A percentile compares a stretch with the other conserved stretches of the same genome.
Evolutionary conservation across 1,140 invertebrate genomes (phyloP).

Genomic region (Euura saliciscinereae): DNA sequence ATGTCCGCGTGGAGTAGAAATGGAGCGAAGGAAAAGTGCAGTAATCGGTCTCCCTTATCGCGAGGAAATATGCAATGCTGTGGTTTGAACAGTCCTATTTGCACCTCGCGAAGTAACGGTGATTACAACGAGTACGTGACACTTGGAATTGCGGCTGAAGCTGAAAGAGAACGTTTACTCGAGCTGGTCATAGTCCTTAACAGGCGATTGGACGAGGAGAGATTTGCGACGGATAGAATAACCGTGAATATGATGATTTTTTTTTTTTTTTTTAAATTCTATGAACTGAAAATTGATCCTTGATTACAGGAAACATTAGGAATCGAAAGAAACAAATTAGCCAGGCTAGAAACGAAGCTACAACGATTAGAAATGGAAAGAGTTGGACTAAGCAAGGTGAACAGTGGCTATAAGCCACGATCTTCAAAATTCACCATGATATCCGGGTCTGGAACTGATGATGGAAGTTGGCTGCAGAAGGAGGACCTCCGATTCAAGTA

Average conservation of each 20-base stretch:
- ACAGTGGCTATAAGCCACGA: constrained; percentile 34
- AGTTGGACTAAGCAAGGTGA: constrained; percentile 30
- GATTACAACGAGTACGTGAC: constrained; percentile 49
- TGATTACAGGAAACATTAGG: constrained; percentile 40
- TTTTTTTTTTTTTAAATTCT: no score
- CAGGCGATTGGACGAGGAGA: constrained; percentile 61
- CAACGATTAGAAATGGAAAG: constrained; percentile 47
- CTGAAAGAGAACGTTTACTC: constrained; percentile 61
- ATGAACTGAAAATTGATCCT: background rate
- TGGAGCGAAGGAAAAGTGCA: no score
- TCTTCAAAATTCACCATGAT: constrained; percentile 18
- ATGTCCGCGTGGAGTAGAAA: no score
- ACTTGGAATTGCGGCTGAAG: constrained; percentile 59
- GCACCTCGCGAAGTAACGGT: constrained; percentile 20
- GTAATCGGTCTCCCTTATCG: no score
- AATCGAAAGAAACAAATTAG: constrained; percentile 41
- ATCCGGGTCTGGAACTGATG: background rate
- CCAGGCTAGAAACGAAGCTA: constrained; percentile 48
- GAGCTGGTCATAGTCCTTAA: constrained; percentile 59
- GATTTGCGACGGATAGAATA: constrained; percentile 39
- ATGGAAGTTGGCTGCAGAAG: background rate
- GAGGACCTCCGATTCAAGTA: constrained; percentile 38
- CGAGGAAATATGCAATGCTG: no score
- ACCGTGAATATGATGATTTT: constrained; percentile 25
- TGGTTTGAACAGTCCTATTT: constrained; percentile 1